Evolutionary conservation across 2,888 invertebrate species (phyloP), one percentile per base, ranked within the genome.

Genomic region (Diogma glabrata): DNA sequence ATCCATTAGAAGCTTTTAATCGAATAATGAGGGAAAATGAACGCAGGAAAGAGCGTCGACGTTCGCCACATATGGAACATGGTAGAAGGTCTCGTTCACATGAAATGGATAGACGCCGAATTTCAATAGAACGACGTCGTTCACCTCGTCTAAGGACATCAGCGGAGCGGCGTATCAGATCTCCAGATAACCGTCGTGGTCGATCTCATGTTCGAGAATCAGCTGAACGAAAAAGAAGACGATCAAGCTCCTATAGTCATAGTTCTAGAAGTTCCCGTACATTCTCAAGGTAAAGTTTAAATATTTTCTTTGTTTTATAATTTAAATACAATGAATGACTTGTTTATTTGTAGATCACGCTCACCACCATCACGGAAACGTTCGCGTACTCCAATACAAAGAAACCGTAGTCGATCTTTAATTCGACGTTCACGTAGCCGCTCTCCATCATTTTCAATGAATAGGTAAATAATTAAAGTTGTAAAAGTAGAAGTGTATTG

Each of bases 1-100:
- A 91, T 70, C 88, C 90, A 4, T 69, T 90, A 60, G 88, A 88
- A 66, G 88, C 87, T 50, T 91, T 91, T 67, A 85, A 90, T 67
- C 77, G 88, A 57, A 85, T 90, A 75, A 76, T 91, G 62, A 77
- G 86, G 57, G 89, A 90, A 67, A 90, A 90, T 67, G 78, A 82
- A 50, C 74, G 82, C 54, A 65, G 73, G 43, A 71, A 74, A 55
- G 70, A 69, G 46, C 64, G 73, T 50, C 19, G 66, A 71, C 61
- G 76, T 67, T 60, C 73, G 70, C 58, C 76, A 65, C 26, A 73
- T 72, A 53, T 50, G 26, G 64, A 68, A 58, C 47, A 47, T n/a
- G 47, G 47, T 19, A 61, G 71, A 59, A 55, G 74, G 62, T 61
- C 67, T 58, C 51, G 72, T 63, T 62, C 66, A 3, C 67, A 60